phyloP scores from a whole-genome alignment of 2,797 vertebrate species.

The Alauda arvensis region DNA sequence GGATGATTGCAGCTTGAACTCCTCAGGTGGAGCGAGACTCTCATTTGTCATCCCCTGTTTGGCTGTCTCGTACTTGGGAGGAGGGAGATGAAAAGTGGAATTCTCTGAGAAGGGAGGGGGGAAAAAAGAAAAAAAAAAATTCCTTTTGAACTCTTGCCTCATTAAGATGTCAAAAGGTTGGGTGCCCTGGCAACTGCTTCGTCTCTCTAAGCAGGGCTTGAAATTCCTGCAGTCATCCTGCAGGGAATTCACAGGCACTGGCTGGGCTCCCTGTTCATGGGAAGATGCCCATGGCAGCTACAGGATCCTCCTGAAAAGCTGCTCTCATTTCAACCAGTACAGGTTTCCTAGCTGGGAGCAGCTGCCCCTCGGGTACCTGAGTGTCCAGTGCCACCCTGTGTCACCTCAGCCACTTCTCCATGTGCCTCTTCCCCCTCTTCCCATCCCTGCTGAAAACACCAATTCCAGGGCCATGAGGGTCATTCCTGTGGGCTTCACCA shows the following conservation, averaged over 20 bases:
- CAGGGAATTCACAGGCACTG: not conserved
- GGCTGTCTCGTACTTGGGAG: not conserved
- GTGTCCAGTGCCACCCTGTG: rapidly evolving
- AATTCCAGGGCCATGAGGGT: rapidly evolving
- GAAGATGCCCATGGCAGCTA: not conserved
- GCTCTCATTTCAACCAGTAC: not conserved
- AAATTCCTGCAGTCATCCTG: not conserved
- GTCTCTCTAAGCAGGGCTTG: slow-evolving; percentile 15
- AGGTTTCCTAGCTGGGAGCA: not conserved
- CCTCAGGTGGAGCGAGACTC: slow-evolving; percentile 32
- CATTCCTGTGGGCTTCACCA: not conserved
- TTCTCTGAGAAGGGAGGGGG: not conserved
- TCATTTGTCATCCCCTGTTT: slow-evolving; percentile 15
- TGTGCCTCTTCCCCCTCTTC: not conserved
- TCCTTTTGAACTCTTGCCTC: slow-evolving; percentile 35
- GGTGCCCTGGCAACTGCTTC: slow-evolving; percentile 24
- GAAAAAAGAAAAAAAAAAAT: not conserved
- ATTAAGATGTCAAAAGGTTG: slow-evolving; percentile 56
- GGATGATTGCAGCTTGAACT: slow-evolving; percentile 34
- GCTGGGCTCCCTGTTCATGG: not conserved
- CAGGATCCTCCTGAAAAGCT: not conserved
- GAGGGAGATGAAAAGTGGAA: slow-evolving; percentile 28
- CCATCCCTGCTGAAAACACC: not conserved
- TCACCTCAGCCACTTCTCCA: rapidly evolving
- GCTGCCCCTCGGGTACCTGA: not conserved